A percentile compares a stretch with the other conserved stretches of the same genome.
These are phyloP conservation scores for Pomatorhinus ruficollis DNA, from an alignment of 2,113 vertebrate species.

Conservation along the genomic window DNA sequence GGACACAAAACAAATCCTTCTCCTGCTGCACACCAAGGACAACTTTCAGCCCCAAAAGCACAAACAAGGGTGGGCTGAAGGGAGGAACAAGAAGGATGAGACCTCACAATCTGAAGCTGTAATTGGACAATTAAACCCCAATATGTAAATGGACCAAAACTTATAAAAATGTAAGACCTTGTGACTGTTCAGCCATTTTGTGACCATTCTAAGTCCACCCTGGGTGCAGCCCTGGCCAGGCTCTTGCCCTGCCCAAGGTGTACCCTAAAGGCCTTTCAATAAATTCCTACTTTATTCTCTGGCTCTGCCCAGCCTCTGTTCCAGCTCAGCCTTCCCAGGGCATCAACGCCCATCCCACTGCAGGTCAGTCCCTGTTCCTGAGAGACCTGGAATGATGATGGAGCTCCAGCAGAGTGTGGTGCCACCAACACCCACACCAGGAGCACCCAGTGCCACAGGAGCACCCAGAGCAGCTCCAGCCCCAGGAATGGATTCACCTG, in stretches of 20 bases:
- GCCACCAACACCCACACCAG: background rate
- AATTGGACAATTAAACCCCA: background rate
- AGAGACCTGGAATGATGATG: rapidly evolving
- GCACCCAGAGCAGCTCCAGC: background rate
- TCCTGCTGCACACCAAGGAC: background rate
- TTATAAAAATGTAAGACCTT: background rate
- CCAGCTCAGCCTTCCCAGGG: background rate
- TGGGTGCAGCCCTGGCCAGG: background rate
- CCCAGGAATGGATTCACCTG: background rate
- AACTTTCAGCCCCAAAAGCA: background rate
- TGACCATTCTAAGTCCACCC: rapidly evolving
- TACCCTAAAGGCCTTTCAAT: background rate
- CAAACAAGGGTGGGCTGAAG: background rate
- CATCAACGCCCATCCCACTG: background rate
- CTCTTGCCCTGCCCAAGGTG: background rate
- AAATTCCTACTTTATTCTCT: background rate
- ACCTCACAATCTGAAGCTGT: background rate
- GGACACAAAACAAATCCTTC: background rate
- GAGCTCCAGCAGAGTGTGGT: background rate
- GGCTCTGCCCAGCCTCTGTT: background rate
- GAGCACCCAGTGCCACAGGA: background rate
- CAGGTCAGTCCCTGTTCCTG: rapidly evolving
- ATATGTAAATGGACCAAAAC: background rate
- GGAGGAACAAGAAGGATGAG: background rate
- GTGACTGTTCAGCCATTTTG: too few species aligned